Percentiles rank a stretch among this genome's conserved stretches.
Conservation (phyloP, 2,888 invertebrate genomes). For the Platycheirus albimanus region DNA sequence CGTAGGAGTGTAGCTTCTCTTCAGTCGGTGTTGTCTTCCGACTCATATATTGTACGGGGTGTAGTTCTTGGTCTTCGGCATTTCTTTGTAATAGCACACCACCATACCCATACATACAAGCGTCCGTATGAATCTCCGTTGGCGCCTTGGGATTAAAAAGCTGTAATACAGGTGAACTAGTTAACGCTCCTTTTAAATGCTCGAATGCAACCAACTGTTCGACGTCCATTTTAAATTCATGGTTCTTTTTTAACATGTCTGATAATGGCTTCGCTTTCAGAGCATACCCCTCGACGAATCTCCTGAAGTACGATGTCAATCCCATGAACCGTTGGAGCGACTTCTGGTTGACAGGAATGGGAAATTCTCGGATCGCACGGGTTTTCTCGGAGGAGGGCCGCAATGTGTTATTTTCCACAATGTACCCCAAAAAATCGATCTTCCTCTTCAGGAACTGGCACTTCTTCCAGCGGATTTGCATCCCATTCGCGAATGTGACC, state of each 20-base stretch:
- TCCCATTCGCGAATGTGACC: slow-evolving; percentile 50
- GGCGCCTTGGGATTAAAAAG: slow-evolving; percentile 35
- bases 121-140: slow-evolving; percentile 21
- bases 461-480: slow-evolving; percentile 62
- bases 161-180: slow-evolving; percentile 20
- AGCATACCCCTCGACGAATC: slow-evolving; percentile 17
- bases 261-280: slow-evolving; percentile 20
- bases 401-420: slow-evolving; percentile 36
- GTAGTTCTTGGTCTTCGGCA: slow-evolving; percentile 57
- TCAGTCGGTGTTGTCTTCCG: slow-evolving; percentile 33
- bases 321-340: slow-evolving; percentile 30
- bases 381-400: slow-evolving; percentile 44
- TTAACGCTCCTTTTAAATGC: slow-evolving; percentile 51
- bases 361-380: slow-evolving; percentile 26
- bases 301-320: slow-evolving; percentile 36
- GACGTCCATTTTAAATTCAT: slow-evolving; percentile 65
- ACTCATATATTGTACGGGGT: slow-evolving; percentile 74
- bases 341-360: slow-evolving; percentile 10
- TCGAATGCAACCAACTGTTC: slow-evolving; percentile 74
- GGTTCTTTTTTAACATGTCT: slow-evolving; percentile 57
- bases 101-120: slow-evolving; percentile 62
- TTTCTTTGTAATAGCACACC: slow-evolving; percentile 73
- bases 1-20: slow-evolving; percentile 37
- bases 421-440: slow-evolving; percentile 68
- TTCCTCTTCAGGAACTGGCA: slow-evolving; percentile 60